Evolutionary conservation across 2,797 vertebrate species (phyloP).

Genomic region (Pantherophis vulpinus): DNA sequence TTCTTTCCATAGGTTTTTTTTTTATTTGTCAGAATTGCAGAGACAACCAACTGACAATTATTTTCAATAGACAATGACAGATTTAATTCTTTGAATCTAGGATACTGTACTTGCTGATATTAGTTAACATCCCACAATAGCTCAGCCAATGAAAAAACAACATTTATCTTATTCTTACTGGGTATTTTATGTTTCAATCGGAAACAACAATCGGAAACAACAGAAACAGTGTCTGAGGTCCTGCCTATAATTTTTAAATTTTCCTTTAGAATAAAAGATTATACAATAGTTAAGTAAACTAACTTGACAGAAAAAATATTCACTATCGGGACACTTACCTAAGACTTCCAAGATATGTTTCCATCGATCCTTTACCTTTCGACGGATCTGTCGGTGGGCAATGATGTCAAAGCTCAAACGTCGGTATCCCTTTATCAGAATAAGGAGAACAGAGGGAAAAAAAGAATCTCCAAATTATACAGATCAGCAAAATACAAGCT

Average conservation of each 20-base stretch:
- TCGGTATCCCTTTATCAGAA: constrained; percentile 71
- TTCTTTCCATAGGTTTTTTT: background rate
- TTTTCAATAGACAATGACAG: background rate
- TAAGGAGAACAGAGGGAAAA: background rate
- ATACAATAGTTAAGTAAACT: background rate
- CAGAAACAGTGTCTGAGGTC: background rate
- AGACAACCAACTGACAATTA: background rate
- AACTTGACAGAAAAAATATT: background rate
- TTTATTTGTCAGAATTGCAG: background rate
- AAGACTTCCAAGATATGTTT: constrained; percentile 79
- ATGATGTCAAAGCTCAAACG: constrained; percentile 81
- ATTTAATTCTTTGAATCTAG: background rate
- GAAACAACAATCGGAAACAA: background rate
- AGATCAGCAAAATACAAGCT: background rate
- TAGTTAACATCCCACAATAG: background rate
- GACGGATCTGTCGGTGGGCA: constrained; percentile 77
- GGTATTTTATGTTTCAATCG: background rate
- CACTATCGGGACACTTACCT: constrained; percentile 59
- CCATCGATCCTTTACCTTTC: constrained; percentile 81
- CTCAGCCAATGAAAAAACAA: background rate
- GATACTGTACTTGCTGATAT: background rate
- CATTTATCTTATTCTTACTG: background rate
- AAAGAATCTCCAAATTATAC: background rate
- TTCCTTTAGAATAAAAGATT: background rate
- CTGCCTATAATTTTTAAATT: background rate